These are phyloP conservation scores for Anolis apletophallus DNA, from an alignment of 2,797 vertebrate genomes.

Conservation along the genomic window DNA sequence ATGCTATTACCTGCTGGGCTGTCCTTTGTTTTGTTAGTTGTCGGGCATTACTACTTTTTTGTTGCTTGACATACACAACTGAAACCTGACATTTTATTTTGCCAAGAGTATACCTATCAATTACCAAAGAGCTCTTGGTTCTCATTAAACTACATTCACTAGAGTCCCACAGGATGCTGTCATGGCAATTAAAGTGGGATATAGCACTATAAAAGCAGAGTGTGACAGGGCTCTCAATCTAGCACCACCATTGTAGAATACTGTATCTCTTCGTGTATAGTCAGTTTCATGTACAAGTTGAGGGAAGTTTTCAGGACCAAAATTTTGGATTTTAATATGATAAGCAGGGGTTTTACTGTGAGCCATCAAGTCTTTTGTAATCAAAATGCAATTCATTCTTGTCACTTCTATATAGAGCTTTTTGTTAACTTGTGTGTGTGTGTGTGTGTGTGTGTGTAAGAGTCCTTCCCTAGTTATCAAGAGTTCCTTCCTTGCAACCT, in stretches of 20 bases:
- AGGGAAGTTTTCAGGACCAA: too few relatives aligned
- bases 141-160: background rate
- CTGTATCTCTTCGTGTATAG: too few relatives aligned
- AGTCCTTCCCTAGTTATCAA: background rate
- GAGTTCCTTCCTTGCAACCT: background rate
- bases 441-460: background rate
- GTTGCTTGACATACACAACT: too few relatives aligned
- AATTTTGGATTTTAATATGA: too few relatives aligned
- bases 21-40: too few relatives aligned
- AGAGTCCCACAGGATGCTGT: too few relatives aligned
- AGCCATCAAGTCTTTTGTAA: background rate
- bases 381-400: background rate
- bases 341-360: background rate
- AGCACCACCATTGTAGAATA: background rate
- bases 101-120: conserved; percentile 23
- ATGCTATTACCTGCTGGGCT: too few relatives aligned
- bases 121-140: conserved; percentile 34
- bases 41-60: too few relatives aligned
- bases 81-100: background rate
- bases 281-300: too few relatives aligned
- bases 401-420: background rate
- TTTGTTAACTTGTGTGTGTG: background rate
- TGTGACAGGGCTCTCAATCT: too few relatives aligned
- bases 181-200: too few relatives aligned
- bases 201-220: too few relatives aligned